Base-by-base conservation (phyloP, 2,888 invertebrate genomes). In the Eupeodes latifasciatus region DNA sequence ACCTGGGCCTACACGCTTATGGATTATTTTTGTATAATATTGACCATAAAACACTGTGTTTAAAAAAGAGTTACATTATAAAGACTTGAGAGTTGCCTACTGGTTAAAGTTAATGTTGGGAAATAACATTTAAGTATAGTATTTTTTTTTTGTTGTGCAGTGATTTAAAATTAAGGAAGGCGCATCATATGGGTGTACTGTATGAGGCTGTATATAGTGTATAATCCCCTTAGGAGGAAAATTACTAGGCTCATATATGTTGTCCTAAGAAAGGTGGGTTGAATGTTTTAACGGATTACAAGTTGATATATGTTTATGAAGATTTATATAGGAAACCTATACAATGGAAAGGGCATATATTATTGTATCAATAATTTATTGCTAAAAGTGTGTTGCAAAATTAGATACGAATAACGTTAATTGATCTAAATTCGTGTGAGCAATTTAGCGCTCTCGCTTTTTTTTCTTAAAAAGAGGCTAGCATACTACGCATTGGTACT, bases 221-320 rank as follows among this genome's bases (percentile, higher is more conserved):
- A 27, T 27, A 79, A 69, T 79, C 79, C 69, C 51, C 55, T 11
- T 62, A 69, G 44, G 62, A 69, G n/a, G 40, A 3, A 78, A 61
- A 61, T 36, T 3, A 53, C 36, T 27, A 27, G 27, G 27, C 27
- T 27, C 27, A 27, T 27, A 27, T 27, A 27, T 27, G 27, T 27
- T 53, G 67, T 53, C 34, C 36, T 5, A 9, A n/a, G 14, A 6
- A 11, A 16, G 12, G 53, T 69, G 51, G 64, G 47, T 49, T 66
- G 27, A 11, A 14, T 9, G 27, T 12, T 14, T 49, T 9, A 27
- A 34, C 19, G 27, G 27, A 47, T 49, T 49, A 49, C 47, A 66
- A 34, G 19, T 7, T 14, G 2, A 0, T 10, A 0, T 10, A 40
- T 40, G 40, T 27, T 27, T 27, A 3, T 27, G 27, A 2, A 27